Base-by-base conservation (phyloP, 2,888 invertebrate species). In the Dryococelus australis region DNA sequence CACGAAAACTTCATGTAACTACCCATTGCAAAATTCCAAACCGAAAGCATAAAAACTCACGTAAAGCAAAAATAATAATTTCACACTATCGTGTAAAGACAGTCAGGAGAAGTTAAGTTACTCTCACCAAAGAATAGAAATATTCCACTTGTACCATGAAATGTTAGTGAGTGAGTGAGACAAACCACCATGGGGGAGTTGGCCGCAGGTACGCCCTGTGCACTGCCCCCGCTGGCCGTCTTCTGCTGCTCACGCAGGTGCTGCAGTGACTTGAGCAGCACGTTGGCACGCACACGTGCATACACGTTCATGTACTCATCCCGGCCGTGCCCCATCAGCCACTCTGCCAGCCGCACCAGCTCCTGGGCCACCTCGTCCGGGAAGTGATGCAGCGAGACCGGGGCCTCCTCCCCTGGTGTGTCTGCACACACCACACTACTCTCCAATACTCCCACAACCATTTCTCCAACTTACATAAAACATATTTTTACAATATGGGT, bases 191-290 rank as follows among this genome's bases (percentile, higher is more conserved):
- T 93, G 28, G 94, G 94, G 87, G 94, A 94, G 87, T 93, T 93
- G 8, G 93, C 92, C 20, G 89, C 89, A 53, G 88, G 88, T 43
- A 90, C 88, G 26, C 93, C 93, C 87, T 96, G 96, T 87, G 96
- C 96, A 88, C 96, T 95, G 6, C 96, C 95, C 92, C 96, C 96
- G 90, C 97, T 97, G 43, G 96, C 94, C 87, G 96, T 95, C 89
- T 96, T 94, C 90, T 97, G 96, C 91, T 97, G 97, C 91, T 97
- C 97, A 91, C 95, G 95, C 88, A 98, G 94, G 90, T 96, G 94
- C 87, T 95, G 95, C 51, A 98, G 93, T 2, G 98, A 96, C 89
- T 95, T 94, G 88, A 95, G 94, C 24, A 98, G 95, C 28, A 97
- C 96, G 24, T 95, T 95, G 0, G 97, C 97, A 13, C 98, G 93